These are phyloP conservation scores for Epicauta chinensis DNA, from an alignment of 1,140 invertebrate genomes.

Conservation along the genomic window DNA sequence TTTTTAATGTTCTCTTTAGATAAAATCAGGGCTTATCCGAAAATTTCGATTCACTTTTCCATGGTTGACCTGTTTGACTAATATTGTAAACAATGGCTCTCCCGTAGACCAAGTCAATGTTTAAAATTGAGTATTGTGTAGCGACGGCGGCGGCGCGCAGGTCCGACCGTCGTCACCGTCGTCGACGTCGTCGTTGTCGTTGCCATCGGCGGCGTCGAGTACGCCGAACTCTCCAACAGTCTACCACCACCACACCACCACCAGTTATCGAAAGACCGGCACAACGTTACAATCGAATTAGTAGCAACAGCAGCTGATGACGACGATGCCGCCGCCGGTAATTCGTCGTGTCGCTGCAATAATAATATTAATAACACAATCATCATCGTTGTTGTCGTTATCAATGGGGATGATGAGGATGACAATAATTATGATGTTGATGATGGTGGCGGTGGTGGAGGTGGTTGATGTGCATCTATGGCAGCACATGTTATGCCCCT, in stretches of 20 bases:
- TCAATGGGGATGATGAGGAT: neutral
- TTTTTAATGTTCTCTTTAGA: too few species aligned
- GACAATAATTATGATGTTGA: neutral
- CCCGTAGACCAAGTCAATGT: too few species aligned
- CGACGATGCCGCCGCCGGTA: slow-evolving; percentile 3
- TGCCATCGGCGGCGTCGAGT: too few species aligned
- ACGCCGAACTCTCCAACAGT: neutral
- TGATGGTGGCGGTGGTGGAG: neutral
- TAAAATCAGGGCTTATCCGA: too few species aligned
- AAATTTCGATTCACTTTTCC: too few species aligned
- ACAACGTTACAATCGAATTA: slow-evolving; percentile 4
- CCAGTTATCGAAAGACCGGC: slow-evolving; percentile 4
- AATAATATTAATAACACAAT: too few species aligned
- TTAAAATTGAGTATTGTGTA: too few species aligned
- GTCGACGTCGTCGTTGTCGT: too few species aligned
- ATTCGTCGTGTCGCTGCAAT: neutral
- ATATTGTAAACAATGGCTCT: too few species aligned
- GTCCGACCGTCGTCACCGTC: slow-evolving; percentile 6
- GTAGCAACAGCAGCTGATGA: too few species aligned
- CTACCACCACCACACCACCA: neutral
- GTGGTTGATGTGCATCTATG: neutral
- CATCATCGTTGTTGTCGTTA: too few species aligned
- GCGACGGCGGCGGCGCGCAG: slow-evolving; percentile 15
- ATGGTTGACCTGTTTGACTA: too few species aligned
- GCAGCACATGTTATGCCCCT: neutral